Conservation (phyloP, 2,888 invertebrate genomes). For the Lordiphosa fenestrarum region DNA sequence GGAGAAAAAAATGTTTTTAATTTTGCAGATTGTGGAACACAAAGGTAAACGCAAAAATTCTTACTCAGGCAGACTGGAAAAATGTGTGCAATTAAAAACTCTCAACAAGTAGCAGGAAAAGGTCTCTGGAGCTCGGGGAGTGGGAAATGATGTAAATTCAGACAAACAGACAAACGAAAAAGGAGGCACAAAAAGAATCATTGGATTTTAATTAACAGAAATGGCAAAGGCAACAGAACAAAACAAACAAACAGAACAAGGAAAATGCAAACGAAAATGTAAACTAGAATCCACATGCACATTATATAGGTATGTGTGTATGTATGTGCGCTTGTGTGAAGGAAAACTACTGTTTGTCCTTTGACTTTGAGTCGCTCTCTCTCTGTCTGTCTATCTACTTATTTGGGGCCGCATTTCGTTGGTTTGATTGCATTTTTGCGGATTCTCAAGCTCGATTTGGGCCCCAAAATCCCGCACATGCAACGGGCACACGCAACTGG, state of each 20-base stretch:
- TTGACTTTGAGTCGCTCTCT: neutral
- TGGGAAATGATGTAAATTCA: constrained; percentile 41
- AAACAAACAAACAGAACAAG: neutral
- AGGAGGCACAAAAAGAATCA: constrained; percentile 45
- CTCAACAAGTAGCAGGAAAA: constrained; percentile 14
- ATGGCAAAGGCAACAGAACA: constrained; percentile 23
- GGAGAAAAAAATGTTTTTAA: constrained; percentile 23
- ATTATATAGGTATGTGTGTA: constrained; percentile 18
- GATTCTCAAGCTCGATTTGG: constrained; percentile 8
- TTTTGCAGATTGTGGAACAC: constrained; percentile 19
- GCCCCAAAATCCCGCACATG: neutral
- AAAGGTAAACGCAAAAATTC: constrained; percentile 24
- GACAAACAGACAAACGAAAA: constrained; percentile 27
- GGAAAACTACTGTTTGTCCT: neutral
- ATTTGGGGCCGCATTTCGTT: constrained; percentile 5
- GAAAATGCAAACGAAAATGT: constrained; percentile 7
- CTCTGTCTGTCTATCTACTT: constrained; percentile 10
- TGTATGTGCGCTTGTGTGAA: neutral
- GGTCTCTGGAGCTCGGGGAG: neutral
- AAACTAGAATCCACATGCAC: constrained; percentile 13
- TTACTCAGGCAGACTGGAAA: constrained; percentile 27
- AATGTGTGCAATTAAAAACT: constrained; percentile 47
- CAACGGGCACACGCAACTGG: constrained; percentile 49
- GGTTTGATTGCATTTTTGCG: constrained; percentile 24
- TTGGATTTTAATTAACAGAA: constrained; percentile 66